Evolutionary conservation across 2,888 invertebrate genomes (phyloP), one percentile per base, ranked within the genome.

Genomic region (Drosophila borborema): DNA sequence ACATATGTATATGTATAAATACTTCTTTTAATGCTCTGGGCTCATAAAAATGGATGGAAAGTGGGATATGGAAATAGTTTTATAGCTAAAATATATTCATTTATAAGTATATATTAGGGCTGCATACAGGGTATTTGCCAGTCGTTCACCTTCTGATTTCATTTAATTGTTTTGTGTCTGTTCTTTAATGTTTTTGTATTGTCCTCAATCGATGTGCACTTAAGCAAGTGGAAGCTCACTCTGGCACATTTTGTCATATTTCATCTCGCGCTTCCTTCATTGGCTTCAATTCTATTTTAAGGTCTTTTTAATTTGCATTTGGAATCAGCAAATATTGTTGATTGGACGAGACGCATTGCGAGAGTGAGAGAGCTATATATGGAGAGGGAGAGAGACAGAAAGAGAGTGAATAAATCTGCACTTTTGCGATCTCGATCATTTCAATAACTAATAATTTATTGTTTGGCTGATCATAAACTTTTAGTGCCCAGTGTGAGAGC

Each of bases 291-390:
- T 81, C 75, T 78, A 75, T 91, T 86, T 91, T 78, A 81, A 91
- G 91, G 91, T 84, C 89, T 90, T 91, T 90, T 91, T 80, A 91
- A 91, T 91, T 91, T 91, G 83, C 82, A 82, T 82, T 72, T 69
- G 20, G 73, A 73, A 82, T 78, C 77, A 65, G 63, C 58, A 53
- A 72, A 72, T 64, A 63, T 65, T 55, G 51, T 72, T 86, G 84
- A 85, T 85, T 86, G 85, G n/a, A 14, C n/a, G 3, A 41, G 41
- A 28, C 23, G n/a, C 23, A 45, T 40, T 34, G 43, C 12, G 34
- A 2, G 59, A 34, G 38, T 5, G n/a, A 28, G 56, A 18, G n/a
- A n/a, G 45, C 8, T 14, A 28, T 48, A 7, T 36, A 10, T 16
- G 34, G 43, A 6, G 2, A 23, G 36, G 46, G 56, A 43, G 40